Conservation (phyloP, 2,797 vertebrate species). For the Sparus aurata region DNA sequence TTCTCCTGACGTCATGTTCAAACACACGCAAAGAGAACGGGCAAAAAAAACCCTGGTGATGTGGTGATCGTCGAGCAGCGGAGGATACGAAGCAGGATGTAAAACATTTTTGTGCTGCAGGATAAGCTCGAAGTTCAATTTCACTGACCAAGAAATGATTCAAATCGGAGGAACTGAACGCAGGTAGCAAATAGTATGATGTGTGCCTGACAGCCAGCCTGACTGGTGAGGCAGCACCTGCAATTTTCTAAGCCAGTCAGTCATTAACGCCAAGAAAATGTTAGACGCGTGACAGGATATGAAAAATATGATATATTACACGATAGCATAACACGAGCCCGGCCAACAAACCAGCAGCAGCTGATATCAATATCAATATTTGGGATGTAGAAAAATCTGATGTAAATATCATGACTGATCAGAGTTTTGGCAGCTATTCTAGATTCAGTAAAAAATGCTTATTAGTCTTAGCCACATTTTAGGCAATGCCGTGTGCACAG, state of each 20-base stretch:
- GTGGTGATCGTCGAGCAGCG: conserved; percentile 25
- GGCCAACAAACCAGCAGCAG: too few relatives aligned
- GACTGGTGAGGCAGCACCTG: conserved; percentile 15
- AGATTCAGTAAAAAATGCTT: too few relatives aligned
- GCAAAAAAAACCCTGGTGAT: conserved; percentile 23
- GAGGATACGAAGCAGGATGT: conserved; percentile 6
- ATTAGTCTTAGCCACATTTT: too few relatives aligned
- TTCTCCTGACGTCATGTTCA: conserved; percentile 12
- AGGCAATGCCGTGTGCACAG: too few relatives aligned
- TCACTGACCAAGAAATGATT: not conserved
- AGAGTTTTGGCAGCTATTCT: too few relatives aligned
- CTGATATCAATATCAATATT: not conserved
- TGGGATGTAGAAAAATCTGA: not conserved
- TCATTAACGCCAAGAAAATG: not conserved
- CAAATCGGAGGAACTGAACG: conserved; percentile 1
- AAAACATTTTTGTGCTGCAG: not conserved
- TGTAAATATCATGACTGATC: too few relatives aligned
- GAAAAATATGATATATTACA: not conserved
- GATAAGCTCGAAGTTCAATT: not conserved
- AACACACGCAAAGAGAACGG: not conserved
- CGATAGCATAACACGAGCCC: not conserved
- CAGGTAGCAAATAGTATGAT: conserved; percentile 11
- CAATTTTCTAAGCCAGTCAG: conserved; percentile 1
- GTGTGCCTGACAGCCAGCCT: not conserved
- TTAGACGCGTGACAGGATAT: not conserved